Evolutionary conservation across 1,140 invertebrate species (phyloP).

Genomic region (Tetragnatha versicolor): DNA sequence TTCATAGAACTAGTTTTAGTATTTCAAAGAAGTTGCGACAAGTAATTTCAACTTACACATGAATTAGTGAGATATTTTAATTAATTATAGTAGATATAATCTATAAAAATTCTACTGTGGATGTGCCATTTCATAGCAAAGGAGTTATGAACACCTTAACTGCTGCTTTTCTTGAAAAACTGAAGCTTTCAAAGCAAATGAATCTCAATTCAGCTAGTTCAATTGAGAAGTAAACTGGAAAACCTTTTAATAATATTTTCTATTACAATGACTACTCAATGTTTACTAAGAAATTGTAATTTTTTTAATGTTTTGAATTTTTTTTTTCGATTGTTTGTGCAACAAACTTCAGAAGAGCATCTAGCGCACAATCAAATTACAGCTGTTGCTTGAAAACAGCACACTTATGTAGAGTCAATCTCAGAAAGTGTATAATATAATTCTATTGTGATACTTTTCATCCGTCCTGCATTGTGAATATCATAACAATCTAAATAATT

Average conservation of each 20-base stretch:
- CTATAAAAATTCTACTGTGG: neutral
- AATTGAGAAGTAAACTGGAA: no score
- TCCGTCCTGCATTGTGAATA: constrained; percentile 42
- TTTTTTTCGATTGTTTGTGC: neutral
- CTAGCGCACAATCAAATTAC: neutral
- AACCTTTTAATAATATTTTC: no score
- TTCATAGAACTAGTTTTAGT: constrained; percentile 56
- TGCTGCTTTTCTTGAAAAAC: neutral
- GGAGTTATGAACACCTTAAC: neutral
- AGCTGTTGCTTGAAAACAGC: neutral
- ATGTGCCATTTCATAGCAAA: constrained; percentile 6
- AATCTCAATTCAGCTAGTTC: neutral
- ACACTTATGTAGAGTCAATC: neutral
- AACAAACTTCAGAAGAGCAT: neutral
- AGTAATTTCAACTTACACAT: constrained; percentile 1
- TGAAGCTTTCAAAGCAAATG: neutral
- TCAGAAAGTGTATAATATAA: neutral
- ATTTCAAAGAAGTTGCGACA: constrained; percentile 57
- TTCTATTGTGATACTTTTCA: constrained; percentile 31
- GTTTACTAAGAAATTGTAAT: no score
- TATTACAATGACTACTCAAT: no score
- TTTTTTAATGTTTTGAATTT: no score
- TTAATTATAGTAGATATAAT: neutral
- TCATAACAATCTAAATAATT: no score
- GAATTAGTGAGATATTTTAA: neutral